These are phyloP conservation scores for Philaethria dido DNA, from an alignment of 2,888 invertebrate genomes.

Conservation along the genomic window DNA sequence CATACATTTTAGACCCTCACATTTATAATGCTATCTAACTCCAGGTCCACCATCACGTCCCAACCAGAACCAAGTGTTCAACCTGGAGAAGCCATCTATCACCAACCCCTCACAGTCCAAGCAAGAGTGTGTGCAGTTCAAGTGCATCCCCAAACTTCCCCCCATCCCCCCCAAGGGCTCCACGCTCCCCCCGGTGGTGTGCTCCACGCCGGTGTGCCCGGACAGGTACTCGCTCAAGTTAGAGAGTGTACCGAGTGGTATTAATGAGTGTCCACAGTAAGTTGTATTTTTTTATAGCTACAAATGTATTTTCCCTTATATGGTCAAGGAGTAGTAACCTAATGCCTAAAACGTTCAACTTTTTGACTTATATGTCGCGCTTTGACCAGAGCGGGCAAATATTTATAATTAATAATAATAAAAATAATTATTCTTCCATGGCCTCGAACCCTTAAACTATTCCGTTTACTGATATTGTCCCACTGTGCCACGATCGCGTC, in stretches of 20 bases:
- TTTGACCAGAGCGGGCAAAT: no score
- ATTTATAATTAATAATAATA: no score
- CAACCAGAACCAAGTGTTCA: slow-evolving; percentile 61
- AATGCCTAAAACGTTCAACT: no score
- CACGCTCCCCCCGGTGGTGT: slow-evolving; percentile 57
- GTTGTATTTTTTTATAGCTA: slow-evolving; percentile 44
- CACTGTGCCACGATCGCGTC: no score
- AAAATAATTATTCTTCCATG: no score
- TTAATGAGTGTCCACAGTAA: slow-evolving; percentile 80
- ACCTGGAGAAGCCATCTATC: slow-evolving; percentile 62
- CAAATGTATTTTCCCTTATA: no score
- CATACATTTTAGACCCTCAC: no score
- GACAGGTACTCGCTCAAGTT: slow-evolving; percentile 82
- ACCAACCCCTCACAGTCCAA: slow-evolving; percentile 39
- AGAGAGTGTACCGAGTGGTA: slow-evolving; percentile 58
- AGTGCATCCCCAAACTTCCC: slow-evolving; percentile 79
- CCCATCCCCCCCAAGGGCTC: slow-evolving; percentile 67
- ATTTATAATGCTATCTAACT: no score
- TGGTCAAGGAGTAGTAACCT: no score
- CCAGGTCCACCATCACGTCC: slow-evolving; percentile 52
- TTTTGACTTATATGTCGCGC: no score
- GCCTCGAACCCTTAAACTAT: no score
- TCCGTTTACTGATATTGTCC: no score
- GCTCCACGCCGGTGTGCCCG: slow-evolving; percentile 84
- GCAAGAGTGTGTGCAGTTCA: slow-evolving; percentile 79